phyloP scores from a whole-genome alignment of 2,113 vertebrate genomes.

The Apteryx owenii region DNA sequence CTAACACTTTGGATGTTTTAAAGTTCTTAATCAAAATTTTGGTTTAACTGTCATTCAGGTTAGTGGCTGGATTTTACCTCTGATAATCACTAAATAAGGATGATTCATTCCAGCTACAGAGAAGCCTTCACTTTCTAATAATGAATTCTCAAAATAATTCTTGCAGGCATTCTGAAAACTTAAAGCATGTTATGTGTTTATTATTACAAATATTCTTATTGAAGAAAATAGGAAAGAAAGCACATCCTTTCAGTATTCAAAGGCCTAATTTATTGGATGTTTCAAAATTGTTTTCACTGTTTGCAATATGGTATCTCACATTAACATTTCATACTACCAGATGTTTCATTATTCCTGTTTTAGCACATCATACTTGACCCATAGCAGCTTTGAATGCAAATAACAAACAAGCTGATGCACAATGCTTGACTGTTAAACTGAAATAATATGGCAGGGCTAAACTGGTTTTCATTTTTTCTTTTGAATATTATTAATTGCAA shows the following conservation, averaged over 20 bases:
- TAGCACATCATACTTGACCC: slow-evolving; percentile 66
- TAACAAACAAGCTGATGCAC: slow-evolving; percentile 29
- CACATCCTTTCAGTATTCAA: background rate
- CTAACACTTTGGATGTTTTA: background rate
- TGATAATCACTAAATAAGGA: background rate
- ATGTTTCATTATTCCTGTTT: slow-evolving; percentile 70
- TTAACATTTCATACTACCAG: slow-evolving; percentile 65
- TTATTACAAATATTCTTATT: background rate
- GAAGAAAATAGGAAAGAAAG: background rate
- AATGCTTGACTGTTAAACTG: slow-evolving; percentile 22
- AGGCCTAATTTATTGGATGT: slow-evolving; percentile 37
- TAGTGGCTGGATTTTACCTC: background rate
- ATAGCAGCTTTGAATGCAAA: slow-evolving; percentile 56
- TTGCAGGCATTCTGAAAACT: background rate
- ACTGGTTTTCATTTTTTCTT: slow-evolving; percentile 58
- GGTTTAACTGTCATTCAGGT: background rate
- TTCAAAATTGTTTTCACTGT: slow-evolving; percentile 44
- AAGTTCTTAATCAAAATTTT: background rate
- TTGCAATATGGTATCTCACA: slow-evolving; percentile 57
- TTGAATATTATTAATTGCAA: slow-evolving; percentile 68
- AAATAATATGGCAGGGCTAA: slow-evolving; percentile 55
- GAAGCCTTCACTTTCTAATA: background rate
- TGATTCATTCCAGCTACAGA: background rate
- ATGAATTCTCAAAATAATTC: background rate
- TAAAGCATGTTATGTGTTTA: background rate